Conservation (phyloP, 53 echinoderm and acorn worm genomes). For the Mesocentrotus franciscanus region DNA sequence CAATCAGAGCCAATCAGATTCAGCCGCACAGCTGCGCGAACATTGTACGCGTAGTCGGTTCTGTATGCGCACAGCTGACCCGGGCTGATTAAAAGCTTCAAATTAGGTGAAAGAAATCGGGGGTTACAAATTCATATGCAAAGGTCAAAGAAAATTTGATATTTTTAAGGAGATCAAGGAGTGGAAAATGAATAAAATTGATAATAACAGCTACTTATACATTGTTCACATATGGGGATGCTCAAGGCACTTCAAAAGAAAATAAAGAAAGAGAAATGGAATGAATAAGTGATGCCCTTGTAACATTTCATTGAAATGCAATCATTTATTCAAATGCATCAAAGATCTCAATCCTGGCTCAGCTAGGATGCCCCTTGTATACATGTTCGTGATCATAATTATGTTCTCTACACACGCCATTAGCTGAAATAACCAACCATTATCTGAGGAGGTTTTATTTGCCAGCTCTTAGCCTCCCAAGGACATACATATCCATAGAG, state of each 20-base stretch:
- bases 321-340: background rate
- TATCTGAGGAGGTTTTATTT: background rate
- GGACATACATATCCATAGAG: background rate
- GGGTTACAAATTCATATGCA: too few species aligned
- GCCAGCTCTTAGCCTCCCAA: background rate
- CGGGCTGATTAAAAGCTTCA: too few species aligned
- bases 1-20: too few species aligned
- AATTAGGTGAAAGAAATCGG: too few species aligned
- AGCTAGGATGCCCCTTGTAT: background rate
- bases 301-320: background rate
- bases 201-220: too few species aligned
- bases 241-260: too few species aligned
- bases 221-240: too few species aligned
- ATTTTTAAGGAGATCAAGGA: background rate
- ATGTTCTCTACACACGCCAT: background rate
- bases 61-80: too few species aligned
- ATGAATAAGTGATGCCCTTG: background rate
- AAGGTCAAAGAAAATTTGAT: too few species aligned
- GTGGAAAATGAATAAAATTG: background rate
- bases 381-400: background rate
- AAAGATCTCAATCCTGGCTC: background rate
- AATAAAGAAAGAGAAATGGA: background rate
- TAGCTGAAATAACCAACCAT: slow-evolving; percentile 28
- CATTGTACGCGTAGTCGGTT: too few species aligned
- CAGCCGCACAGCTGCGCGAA: too few species aligned